Conservation (phyloP, 53 echinoderm and acorn worm species). For the Henricia sp. region DNA sequence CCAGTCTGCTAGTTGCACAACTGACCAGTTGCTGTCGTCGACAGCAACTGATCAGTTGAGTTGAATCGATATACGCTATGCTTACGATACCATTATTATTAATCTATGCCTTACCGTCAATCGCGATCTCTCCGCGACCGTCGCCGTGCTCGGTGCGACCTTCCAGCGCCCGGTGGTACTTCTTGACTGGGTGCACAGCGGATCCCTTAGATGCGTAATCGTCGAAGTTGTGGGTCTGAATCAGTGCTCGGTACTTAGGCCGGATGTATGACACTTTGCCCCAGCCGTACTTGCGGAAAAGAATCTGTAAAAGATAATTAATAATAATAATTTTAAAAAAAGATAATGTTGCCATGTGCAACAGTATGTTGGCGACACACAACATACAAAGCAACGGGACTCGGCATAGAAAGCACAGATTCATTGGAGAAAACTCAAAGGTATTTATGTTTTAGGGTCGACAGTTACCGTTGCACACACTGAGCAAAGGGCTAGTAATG, state of each 20-base stretch:
- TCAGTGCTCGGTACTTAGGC: conserved; percentile 90
- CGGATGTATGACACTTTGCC: conserved; percentile 86
- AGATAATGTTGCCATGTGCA: not conserved
- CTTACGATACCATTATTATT: too few relatives aligned
- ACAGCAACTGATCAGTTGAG: too few relatives aligned
- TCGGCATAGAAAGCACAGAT: too few relatives aligned
- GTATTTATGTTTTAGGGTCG: too few relatives aligned
- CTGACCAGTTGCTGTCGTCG: too few relatives aligned
- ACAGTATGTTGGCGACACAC: not conserved
- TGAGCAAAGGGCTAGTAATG: too few relatives aligned
- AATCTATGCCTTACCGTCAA: conserved; percentile 48
- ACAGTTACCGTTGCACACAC: too few relatives aligned
- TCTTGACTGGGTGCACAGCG: conserved; percentile 88
- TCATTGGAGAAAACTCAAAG: too few relatives aligned
- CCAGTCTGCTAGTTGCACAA: too few relatives aligned
- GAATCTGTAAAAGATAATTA: conserved; percentile 60
- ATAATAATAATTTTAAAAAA: not conserved
- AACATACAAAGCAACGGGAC: too few relatives aligned
- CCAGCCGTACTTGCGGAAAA: conserved; percentile 99
- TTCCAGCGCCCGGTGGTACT: conserved; percentile 87
- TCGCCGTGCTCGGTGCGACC: conserved; percentile 36
- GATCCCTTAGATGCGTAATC: conserved; percentile 98
- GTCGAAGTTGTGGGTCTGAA: conserved; percentile 84
- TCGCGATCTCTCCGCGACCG: conserved; percentile 38
- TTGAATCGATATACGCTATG: not conserved